Base-by-base conservation (phyloP, 2,888 invertebrate genomes). In the Myopa testacea region DNA sequence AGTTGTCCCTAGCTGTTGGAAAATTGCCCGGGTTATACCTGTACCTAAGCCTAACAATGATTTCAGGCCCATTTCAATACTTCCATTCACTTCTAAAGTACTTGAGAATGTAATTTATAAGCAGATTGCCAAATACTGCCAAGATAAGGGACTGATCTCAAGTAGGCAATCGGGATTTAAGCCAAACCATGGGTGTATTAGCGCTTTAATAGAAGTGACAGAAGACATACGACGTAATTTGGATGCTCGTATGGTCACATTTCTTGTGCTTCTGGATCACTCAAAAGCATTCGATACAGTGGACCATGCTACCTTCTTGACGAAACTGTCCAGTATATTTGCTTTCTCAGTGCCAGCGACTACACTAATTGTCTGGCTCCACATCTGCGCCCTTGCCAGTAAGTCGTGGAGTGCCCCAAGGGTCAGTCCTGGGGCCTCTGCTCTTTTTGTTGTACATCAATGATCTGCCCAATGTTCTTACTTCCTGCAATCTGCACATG, bases 71-170 rank as follows among this genome's bases (percentile, higher is more conserved):
- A n/a, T n/a, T 14, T 14, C 34, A 26, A n/a, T 16, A 10, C 10
- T 69, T 12, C 69, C 69, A 12, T 69, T 69, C 14, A 5, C 45
- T 19, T 69, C 52, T 26, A 69, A 69, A 26, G 69, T 69, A 19
- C 37, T 69, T 69, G 52, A 69, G 19, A 69, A 69, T 16, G 10
- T 65, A 14, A 65, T 65, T 65, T 37, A 65, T 65, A 34, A 65
- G 16, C 65, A 65, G 16, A 38, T 65, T 65, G 12, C 4, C 5
- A 6, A 38, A n/a, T 37, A 14, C 16, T 65, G 38, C 8, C 7
- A 37, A 38, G 16, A 14, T 16, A 34, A 38, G 6, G 34, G 37
- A 8, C 37, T 65, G 12, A 38, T 65, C 8, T 37, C 65, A 8
- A 37, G 37, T 10, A 65, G 14, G 65, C 65, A 65, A 37, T 65